Base-by-base conservation (phyloP, 1,140 invertebrate species). In the Aphelinus atriplicis region DNA sequence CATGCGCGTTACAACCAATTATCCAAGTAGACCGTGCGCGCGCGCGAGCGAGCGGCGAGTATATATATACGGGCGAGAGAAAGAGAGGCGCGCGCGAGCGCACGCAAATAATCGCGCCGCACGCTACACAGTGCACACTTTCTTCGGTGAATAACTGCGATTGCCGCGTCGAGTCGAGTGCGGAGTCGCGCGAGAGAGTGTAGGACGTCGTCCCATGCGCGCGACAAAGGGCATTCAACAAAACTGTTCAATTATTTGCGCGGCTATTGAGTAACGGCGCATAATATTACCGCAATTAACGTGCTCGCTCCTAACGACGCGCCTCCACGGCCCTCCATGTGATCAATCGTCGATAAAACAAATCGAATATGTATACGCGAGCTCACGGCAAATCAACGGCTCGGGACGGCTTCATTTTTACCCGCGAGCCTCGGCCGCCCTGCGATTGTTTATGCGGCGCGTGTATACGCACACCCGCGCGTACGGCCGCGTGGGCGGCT, bases 161-260 rank as follows among this genome's bases (percentile, higher is more conserved):
- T 68, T 48, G 65, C 53, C 7, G 47, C 53, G 45, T 45, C 7
- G 58, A 60, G 42, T 7, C 45, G 58, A 45, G 58, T 43, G 58
- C 42, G 3, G 45, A n/a, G 61, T n/a, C 6, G 42, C 10, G 47
- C 60, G 46, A 6, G 53, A 64, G 56, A 7, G 55, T 45, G 9
- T 62, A 42, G 50, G 55, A 65, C 55, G 57, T 62, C 45, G 63
- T 63, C 53, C 61, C 46, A 26, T 6, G 63, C 43, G 48, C 65
- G n/a, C 43, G 7, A 58, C 73, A 75, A 75, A 70, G 61, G 53
- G 55, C 48, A 75, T 75, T 75, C 53, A 70, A n/a, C 9, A 69
- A 58, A 70, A 6, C 55, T n/a, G 66, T n/a, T 51, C 50, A 75
- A 75, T 70, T 75, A 75, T 75, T 64, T 26, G 26, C 55, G n/a